These are phyloP conservation scores for Chrysolina americana DNA, from an alignment of 2,888 invertebrate genomes.

Conservation along the genomic window DNA sequence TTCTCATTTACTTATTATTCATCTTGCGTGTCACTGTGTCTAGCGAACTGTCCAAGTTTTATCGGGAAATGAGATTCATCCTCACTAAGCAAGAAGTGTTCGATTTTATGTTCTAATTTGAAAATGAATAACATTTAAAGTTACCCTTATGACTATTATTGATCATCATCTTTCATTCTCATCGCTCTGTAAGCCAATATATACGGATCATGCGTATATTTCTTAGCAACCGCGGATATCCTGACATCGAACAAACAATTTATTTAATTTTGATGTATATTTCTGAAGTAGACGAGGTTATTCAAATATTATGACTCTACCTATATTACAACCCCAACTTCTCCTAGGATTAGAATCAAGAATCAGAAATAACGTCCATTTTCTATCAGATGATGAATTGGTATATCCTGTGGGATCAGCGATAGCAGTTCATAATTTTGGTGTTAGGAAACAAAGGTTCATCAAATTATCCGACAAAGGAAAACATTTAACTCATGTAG, in stretches of 20 bases:
- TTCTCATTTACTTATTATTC: too few species aligned
- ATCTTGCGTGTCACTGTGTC: too few species aligned
- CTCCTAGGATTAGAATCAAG: constrained; percentile 78
- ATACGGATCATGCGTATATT: constrained; percentile 2
- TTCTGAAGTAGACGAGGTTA: not conserved
- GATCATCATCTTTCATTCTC: not conserved
- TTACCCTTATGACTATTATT: too few species aligned
- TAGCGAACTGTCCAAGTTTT: too few species aligned
- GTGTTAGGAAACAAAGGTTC: constrained; percentile 81
- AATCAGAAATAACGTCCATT: constrained; percentile 80
- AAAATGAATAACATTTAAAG: too few species aligned
- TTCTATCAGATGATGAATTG: constrained; percentile 81
- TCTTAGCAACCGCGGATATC: not conserved
- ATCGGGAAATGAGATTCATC: too few species aligned
- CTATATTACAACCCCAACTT: constrained; percentile 74
- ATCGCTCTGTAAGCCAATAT: not conserved
- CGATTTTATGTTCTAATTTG: too few species aligned
- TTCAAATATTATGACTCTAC: constrained; percentile 55
- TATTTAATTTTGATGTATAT: not conserved
- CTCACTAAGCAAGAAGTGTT: too few species aligned
- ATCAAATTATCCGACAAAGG: constrained; percentile 80
- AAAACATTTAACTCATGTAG: constrained; percentile 75
- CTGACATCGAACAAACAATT: constrained; percentile 16
- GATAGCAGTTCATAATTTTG: constrained; percentile 81
- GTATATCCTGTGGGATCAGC: constrained; percentile 87